These are phyloP conservation scores for Ctenosaura bakeri DNA, from an alignment of 2,797 vertebrate species.

Conservation along the genomic window DNA sequence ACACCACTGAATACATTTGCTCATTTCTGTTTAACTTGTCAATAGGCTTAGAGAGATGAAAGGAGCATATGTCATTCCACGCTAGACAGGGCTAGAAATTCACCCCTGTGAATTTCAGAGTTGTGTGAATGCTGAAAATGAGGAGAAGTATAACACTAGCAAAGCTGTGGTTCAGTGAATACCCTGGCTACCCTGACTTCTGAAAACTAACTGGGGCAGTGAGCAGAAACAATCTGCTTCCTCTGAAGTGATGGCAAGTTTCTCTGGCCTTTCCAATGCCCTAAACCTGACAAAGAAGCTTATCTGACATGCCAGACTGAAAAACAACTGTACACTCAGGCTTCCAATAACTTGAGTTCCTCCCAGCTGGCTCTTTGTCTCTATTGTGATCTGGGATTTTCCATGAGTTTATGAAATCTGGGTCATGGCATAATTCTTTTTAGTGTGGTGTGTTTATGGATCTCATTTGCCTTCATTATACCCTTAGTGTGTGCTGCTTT, in stretches of 20 bases:
- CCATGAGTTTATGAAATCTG: constrained; percentile 56
- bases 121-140: neutral
- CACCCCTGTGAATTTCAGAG: no score
- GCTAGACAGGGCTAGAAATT: no score
- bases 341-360: neutral
- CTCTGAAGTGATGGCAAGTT: neutral
- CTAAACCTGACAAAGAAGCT: neutral
- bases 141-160: neutral
- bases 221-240: neutral
- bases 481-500: constrained; percentile 26
- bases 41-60: neutral
- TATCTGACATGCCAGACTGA: neutral
- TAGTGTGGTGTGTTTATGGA: constrained; percentile 19
- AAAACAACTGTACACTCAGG: constrained; percentile 10
- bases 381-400: constrained; percentile 40
- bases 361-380: constrained; percentile 14
- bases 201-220: neutral
- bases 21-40: neutral
- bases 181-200: neutral
- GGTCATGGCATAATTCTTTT: constrained; percentile 48
- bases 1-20: neutral
- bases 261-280: neutral
- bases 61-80: no score
- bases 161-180: neutral
- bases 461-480: constrained; percentile 43